phyloP scores from a whole-genome alignment of 2,797 vertebrate genomes.

The Martes flavigula region DNA sequence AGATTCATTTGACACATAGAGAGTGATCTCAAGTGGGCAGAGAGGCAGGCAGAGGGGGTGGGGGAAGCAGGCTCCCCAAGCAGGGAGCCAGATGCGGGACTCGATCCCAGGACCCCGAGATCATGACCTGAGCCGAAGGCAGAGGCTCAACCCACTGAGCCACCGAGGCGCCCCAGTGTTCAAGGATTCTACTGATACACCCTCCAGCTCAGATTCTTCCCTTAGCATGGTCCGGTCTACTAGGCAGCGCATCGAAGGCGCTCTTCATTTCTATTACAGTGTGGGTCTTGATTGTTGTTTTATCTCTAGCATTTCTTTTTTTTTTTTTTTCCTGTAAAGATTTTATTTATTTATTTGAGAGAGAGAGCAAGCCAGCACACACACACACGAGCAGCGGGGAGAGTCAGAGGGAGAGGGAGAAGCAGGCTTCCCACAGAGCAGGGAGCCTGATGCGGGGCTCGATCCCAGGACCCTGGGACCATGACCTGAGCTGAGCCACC shows the following conservation, averaged over 20 bases:
- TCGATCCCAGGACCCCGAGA: too few relatives aligned
- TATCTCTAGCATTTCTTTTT: background rate
- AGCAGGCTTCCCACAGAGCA: background rate
- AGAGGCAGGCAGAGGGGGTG: too few relatives aligned
- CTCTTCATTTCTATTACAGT: background rate
- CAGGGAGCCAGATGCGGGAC: too few relatives aligned
- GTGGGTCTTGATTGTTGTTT: background rate
- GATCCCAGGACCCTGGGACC: background rate
- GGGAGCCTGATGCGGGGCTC: background rate
- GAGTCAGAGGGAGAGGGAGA: background rate
- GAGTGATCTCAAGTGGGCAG: too few relatives aligned
- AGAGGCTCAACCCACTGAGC: background rate
- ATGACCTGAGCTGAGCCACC: background rate
- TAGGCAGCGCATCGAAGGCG: background rate
- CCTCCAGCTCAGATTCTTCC: background rate
- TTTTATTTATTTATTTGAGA: background rate
- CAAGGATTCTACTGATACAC: background rate
- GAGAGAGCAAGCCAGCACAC: too few relatives aligned
- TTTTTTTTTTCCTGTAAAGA: background rate
- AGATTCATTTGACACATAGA: too few relatives aligned
- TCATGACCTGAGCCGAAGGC: too few relatives aligned
- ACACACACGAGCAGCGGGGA: background rate
- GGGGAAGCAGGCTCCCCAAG: too few relatives aligned
- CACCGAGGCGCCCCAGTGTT: background rate
- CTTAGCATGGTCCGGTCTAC: background rate